Base-by-base conservation (phyloP, 2,888 invertebrate species). In the Pachydiplax longipennis region DNA sequence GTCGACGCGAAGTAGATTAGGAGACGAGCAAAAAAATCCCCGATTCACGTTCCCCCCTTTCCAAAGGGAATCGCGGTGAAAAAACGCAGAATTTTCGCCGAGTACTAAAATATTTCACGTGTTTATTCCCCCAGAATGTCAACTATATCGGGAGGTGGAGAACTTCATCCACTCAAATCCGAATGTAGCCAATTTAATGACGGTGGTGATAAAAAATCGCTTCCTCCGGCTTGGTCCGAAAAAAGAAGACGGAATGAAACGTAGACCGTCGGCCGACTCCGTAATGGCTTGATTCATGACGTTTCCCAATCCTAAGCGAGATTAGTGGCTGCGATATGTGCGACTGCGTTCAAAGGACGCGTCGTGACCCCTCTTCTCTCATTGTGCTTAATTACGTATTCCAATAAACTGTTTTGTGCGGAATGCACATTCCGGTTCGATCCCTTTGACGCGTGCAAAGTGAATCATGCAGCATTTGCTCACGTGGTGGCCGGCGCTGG, bases 151-250 rank as follows among this genome's bases (percentile, higher is more conserved):
- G 58, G 58, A 13, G 18, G 48, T 35, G 10, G 48, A 6, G 48
- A 25, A 22, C 22, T 48, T 58, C 58, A 83, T 35, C 58, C 35
- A 53, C 82, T 58, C 58, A 83, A 58, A 35, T 58, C 31, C 58
- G 58, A 83, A 83, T 35, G 58, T 31, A 58, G 83, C 83, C 58
- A 83, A 83, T 83, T 83, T 83, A 83, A 61, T 83, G 83, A 61
- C 83, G 83, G 31, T 31, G 53, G 8, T 65, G 25, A 65, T 65
- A 73, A 31, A 31, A 73, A 73, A 37, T 37, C 15, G 18, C 37
- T 81, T n/a, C n/a, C 22, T 6, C 37, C 35, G n/a, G 81, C 44
- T 82, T 10, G 13, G 18, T n/a, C 48, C 31, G 53, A 48, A 82
- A 82, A 82, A 5, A 37, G 37, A 22, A 44, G 37, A 44, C 35